Evolutionary conservation across 2,888 invertebrate species (phyloP).

Genomic region (Altica lythri): DNA sequence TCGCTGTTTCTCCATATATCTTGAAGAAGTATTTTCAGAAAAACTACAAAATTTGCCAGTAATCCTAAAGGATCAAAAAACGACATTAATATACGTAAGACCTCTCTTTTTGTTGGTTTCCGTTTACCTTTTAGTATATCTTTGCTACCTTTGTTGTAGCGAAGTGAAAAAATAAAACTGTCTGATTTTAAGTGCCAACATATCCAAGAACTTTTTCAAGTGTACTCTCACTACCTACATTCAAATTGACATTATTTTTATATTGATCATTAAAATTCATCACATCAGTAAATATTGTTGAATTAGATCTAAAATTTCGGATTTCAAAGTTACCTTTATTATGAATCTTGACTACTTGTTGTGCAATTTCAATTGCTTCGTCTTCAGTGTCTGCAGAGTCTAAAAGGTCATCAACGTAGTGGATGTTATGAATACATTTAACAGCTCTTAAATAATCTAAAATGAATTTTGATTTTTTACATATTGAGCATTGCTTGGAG

Average conservation of each 20-base stretch:
- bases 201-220: constrained; percentile 25
- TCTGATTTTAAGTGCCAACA: constrained; percentile 22
- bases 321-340: constrained; percentile 32
- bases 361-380: too few species aligned
- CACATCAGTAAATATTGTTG: constrained; percentile 8
- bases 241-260: background rate
- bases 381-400: too few species aligned
- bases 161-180: constrained; percentile 6
- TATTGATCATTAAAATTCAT: background rate
- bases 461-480: constrained; percentile 28
- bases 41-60: constrained; percentile 31
- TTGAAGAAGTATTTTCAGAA: constrained; percentile 27
- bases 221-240: too few species aligned
- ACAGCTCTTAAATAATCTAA: constrained; percentile 25
- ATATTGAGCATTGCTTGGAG: constrained; percentile 29
- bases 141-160: constrained; percentile 27
- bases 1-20: constrained; percentile 24
- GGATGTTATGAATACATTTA: constrained; percentile 21
- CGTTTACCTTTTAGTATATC: constrained; percentile 15
- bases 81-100: constrained; percentile 25
- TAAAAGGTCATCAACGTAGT: constrained; percentile 40
- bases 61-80: constrained; percentile 29
- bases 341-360: too few species aligned
- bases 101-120: constrained; percentile 30
- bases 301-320: constrained; percentile 41